Percentiles rank a stretch among this genome's conserved stretches.
phyloP scores from a whole-genome alignment of 2,888 invertebrate genomes.

The Diogma glabrata region DNA sequence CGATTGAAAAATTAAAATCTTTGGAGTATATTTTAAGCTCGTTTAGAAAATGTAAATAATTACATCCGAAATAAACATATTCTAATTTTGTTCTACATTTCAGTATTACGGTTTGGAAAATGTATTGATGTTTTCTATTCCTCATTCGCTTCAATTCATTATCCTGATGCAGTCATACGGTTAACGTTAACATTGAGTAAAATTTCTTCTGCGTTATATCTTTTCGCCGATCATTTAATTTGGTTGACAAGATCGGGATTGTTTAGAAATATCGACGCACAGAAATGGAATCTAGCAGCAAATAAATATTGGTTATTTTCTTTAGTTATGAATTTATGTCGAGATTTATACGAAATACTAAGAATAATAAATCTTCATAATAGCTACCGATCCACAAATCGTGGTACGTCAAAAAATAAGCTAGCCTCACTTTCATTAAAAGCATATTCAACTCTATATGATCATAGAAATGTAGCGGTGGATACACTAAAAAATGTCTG shows the following conservation, averaged over 20 bases:
- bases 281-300: conserved; percentile 61
- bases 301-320: conserved; percentile 80
- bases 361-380: conserved; percentile 47
- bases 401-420: conserved; percentile 14
- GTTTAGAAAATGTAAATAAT: conserved; percentile 66
- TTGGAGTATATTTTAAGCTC: conserved; percentile 74
- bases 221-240: conserved; percentile 75
- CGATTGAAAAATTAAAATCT: conserved; percentile 64
- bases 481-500: conserved; percentile 78
- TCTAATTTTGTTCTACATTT: too few relatives aligned
- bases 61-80: background rate
- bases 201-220: conserved; percentile 63
- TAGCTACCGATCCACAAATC: conserved; percentile 30
- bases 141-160: conserved; percentile 56
- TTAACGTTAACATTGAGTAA: conserved; percentile 66
- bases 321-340: conserved; percentile 62
- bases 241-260: conserved; percentile 71
- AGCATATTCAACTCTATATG: conserved; percentile 26
- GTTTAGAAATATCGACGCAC: conserved; percentile 50
- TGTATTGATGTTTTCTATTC: conserved; percentile 70
- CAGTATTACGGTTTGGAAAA: conserved; percentile 79
- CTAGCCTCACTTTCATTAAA: conserved; percentile 25
- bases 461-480: conserved; percentile 55
- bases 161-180: conserved; percentile 58
- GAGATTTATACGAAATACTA: conserved; percentile 77